These are phyloP conservation scores for Oegoconia quadripuncta DNA, from an alignment of 2,888 invertebrate genomes.

Conservation along the genomic window DNA sequence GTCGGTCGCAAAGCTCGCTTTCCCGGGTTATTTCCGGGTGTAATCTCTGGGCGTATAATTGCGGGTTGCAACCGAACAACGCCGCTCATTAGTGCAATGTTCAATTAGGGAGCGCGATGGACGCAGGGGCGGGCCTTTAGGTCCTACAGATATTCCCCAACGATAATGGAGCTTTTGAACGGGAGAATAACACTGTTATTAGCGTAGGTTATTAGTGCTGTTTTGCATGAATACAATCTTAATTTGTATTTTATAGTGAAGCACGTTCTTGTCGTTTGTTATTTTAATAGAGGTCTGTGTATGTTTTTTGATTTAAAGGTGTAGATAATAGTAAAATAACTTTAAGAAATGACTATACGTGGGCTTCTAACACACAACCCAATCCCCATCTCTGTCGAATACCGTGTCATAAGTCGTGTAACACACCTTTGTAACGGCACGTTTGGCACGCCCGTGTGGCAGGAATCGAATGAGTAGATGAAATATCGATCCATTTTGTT, in stretches of 20 bases:
- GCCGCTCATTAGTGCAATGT: slow-evolving; percentile 75
- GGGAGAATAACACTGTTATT: slow-evolving; percentile 20
- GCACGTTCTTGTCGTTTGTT: neutral
- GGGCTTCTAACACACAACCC: too few species aligned
- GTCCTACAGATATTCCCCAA: slow-evolving; percentile 27
- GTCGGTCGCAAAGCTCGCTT: slow-evolving; percentile 42
- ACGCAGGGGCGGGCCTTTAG: slow-evolving; percentile 35
- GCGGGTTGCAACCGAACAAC: slow-evolving; percentile 70
- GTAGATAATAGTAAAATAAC: too few species aligned
- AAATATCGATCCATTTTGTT: too few species aligned
- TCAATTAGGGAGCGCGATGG: slow-evolving; percentile 67
- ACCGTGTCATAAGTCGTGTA: too few species aligned
- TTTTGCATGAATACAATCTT: slow-evolving; percentile 5
- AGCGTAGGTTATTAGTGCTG: slow-evolving; percentile 9
- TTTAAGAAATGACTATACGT: too few species aligned
- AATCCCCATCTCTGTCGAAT: too few species aligned
- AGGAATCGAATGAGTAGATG: too few species aligned
- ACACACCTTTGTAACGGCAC: too few species aligned
- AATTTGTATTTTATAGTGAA: slow-evolving; percentile 7
- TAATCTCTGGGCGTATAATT: slow-evolving; percentile 70
- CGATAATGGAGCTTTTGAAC: slow-evolving; percentile 30
- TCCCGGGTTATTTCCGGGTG: slow-evolving; percentile 56
- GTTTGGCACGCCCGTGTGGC: too few species aligned
- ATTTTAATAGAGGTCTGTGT: too few species aligned
- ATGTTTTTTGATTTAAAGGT: too few species aligned